Conservation (phyloP, 92 coral and sea anemone species). For the Umimayanthus kanabou region DNA sequence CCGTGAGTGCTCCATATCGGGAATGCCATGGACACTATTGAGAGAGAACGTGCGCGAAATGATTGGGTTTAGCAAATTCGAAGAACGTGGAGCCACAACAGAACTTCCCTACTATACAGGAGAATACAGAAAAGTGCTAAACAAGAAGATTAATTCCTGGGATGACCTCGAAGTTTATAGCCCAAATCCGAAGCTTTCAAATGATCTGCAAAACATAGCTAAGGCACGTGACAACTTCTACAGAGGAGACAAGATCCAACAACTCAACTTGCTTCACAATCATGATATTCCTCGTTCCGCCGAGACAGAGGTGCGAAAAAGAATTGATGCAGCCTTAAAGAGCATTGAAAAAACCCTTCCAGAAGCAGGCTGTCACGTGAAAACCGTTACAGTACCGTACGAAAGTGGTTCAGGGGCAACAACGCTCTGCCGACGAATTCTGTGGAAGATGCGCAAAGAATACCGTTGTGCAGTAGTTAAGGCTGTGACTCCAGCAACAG, state of each 20-base stretch:
- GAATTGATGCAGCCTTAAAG: constrained; percentile 43
- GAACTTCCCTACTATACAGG: constrained; percentile 61
- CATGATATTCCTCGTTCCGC: constrained; percentile 50
- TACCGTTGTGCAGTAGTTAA: constrained; percentile 66
- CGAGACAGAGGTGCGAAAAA: constrained; percentile 21
- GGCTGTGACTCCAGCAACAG: constrained; percentile 48
- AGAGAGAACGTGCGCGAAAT: constrained; percentile 52
- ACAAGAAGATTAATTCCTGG: constrained; percentile 58
- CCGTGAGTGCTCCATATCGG: constrained; percentile 46
- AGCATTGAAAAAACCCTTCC: constrained; percentile 13
- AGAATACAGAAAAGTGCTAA: constrained; percentile 40
- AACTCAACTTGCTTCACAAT: constrained; percentile 48
- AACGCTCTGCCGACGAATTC: constrained; percentile 57
- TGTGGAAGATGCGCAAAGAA: constrained; percentile 52
- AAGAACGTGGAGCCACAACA: constrained; percentile 58
- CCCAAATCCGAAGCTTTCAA: constrained; percentile 54
- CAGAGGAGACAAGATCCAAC: constrained; percentile 59
- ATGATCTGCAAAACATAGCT: constrained; percentile 21
- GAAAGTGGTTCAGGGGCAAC: constrained; percentile 75
- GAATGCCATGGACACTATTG: constrained; percentile 41
- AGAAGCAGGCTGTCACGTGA: constrained; percentile 41
- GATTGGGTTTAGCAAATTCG: constrained; percentile 49
- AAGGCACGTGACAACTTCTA: constrained; percentile 55
- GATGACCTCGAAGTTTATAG: constrained; percentile 61
- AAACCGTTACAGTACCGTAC: constrained; percentile 54